Percentiles rank a stretch among this genome's conserved stretches.
Conservation (phyloP, 2,113 vertebrate genomes). For the Aythya baeri region DNA sequence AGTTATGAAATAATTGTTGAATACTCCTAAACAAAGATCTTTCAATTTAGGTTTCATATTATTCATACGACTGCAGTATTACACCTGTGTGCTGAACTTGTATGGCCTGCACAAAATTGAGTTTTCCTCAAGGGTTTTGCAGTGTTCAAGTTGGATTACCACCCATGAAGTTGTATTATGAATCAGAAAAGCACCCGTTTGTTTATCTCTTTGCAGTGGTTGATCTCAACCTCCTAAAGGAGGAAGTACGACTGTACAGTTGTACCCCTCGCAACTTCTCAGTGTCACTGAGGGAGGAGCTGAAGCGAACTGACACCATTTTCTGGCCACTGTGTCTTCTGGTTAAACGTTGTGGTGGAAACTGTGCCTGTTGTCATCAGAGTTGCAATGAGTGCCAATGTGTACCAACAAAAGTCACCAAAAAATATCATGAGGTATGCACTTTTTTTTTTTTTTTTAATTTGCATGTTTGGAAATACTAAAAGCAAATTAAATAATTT, state of each 20-base stretch:
- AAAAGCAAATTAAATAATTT: background rate
- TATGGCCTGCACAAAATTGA: background rate
- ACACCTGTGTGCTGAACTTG: background rate
- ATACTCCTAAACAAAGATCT: rapidly evolving
- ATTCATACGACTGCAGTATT: background rate
- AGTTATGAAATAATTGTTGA: background rate
- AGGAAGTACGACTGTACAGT: slow-evolving; percentile 93
- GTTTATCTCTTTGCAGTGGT: slow-evolving; percentile 75
- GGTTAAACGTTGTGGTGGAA: slow-evolving; percentile 96
- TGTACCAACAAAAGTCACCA: slow-evolving; percentile 86
- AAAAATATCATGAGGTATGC: slow-evolving; percentile 94
- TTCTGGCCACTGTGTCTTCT: slow-evolving; percentile 98
- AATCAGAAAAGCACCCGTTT: background rate
- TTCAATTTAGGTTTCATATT: background rate
- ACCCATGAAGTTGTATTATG: rapidly evolving
- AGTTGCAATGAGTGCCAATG: slow-evolving; percentile 93
- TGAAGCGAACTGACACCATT: slow-evolving; percentile 92
- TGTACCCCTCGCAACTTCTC: slow-evolving; percentile 97
- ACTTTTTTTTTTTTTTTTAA: rapidly evolving
- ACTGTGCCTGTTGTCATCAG: slow-evolving; percentile 94
- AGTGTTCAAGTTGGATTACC: background rate
- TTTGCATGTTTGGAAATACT: background rate
- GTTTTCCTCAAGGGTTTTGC: background rate
- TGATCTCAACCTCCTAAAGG: slow-evolving; percentile 92
- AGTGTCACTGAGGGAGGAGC: slow-evolving; percentile 91